Base-by-base conservation (phyloP, 2,888 invertebrate species). In the Aspidiotus rigidus region DNA sequence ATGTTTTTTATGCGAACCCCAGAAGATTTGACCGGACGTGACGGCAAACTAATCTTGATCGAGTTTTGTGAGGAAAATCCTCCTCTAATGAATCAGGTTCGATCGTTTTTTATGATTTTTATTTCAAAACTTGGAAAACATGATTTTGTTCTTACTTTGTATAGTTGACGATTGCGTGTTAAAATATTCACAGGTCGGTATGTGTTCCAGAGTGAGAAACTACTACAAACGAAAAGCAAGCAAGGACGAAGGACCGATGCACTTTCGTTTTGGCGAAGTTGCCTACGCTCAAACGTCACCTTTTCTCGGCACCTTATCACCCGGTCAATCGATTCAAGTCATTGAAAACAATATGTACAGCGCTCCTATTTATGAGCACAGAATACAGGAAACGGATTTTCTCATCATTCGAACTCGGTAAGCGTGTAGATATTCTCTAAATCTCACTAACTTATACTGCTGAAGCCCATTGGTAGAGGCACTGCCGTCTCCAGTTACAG, bases 1-100 rank as follows among this genome's bases (percentile, higher is more conserved):
- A 96, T 99, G 6, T 99, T 99, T 82, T 97, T 98, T 79, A 99
- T 99, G 98, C 83, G 98, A 60, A 93, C 93, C 3, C 86, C 94
- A 0, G 94, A 95, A 74, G 97, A 98, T 80, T 81, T 98, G 61
- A 90, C 93, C 56, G 96, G 94, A 2, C 84, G 89, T 73, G 98
- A 99, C 78, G 97, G 97, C 0, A 90, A 91, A 73, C 77, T 92
- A 3, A 85, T 99, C 9, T 81, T 99, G 2, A 83, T 92, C 0
- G 99, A 99, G 79, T 98, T 95, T 79, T 93, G 93, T 72, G 99
- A 99, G 77, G 98, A 99, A 77, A 94, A 94, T 81, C 98, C 99
- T 0, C 97, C 98, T 0, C 82, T 99, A 15, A 86, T 98, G 81
- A 94, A 92, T 79, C 97, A 98, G 82, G 84, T 83, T 74, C 5